Evolutionary conservation across 2,113 vertebrate genomes (phyloP), one percentile per base, ranked within the genome.

Genomic region (Colaptes auratus): DNA sequence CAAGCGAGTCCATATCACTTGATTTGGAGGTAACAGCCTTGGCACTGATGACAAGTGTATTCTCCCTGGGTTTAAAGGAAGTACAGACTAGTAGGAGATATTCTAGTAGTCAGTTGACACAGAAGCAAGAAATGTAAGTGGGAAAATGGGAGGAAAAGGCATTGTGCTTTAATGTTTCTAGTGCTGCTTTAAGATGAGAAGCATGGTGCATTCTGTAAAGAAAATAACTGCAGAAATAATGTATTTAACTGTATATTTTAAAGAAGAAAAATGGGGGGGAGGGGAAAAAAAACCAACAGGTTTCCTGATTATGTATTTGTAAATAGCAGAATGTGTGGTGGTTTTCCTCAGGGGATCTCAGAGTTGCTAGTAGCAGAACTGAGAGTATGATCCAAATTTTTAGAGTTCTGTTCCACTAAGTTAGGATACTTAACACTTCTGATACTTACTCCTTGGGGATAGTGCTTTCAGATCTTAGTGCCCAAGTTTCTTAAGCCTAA

Each of bases 341-440:
- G 18, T 35, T 79, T 73, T 88, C 12, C 27, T 73, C 24, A 46
- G 55, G 59, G 73, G 23, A 33, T 78, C 42, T 59, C 35, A 24
- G 13, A 70, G 28, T 14, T 10, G 3, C 17, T 64, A 28, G 58
- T 56, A 31, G 31, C 5, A 86, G 21, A 61, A 63, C 9, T 14
- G 0, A 1, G 18, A 70, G 21, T 60, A 33, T 0, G 0, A 31
- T 60, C 31, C 28, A 33, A 36, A 8, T 78, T 25, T 81, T 67
- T 31, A 42, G 33, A 74, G 25, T 72, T 81, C 27, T 66, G 8
- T 74, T 83, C 23, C n/a, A 23, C n/a, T 77, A 35, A 53, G 31
- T 21, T 82, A 36, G 19, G 50, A 15, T 82, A 9, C 44, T 82
- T 79, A 24, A 1, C 9, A 28, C 15, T 79, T 74, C 36, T 25